Base-by-base conservation (phyloP, 2,113 vertebrate species). In the Labeo rohita region DNA sequence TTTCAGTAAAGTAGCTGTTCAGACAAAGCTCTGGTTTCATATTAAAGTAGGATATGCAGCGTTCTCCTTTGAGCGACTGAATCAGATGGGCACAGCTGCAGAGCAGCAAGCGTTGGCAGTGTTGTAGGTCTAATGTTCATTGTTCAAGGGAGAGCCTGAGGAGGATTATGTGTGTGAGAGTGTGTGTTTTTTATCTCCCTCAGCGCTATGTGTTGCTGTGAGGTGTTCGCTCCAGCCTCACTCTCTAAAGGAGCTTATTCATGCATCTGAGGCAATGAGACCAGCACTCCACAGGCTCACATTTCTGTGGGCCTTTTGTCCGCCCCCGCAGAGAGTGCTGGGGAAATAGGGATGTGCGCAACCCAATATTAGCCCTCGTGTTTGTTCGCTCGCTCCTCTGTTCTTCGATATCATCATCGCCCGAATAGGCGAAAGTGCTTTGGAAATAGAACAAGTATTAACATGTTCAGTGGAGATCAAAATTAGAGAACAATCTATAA, bases 241-340 rank as follows among this genome's bases (percentile, higher is more conserved):
- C 83, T 86, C 50, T 84, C 85, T 92, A 93, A 95, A 94, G 92
- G 89, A 89, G 84, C 90, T 91, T 86, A 93, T 94, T 95, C 92
- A 95, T 93, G 86, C 87, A 84, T 91, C 81, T 80, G 79, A 66
- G 92, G 86, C 80, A 90, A 89, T 91, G 91, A 70, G 80, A 90
- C 90, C 87, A 92, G 88, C 81, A 73, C 54, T 90, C 90, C 89
- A 72, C 59, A 6, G 90, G 89, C 89, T 95, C 93, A 89, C 90
- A 90, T 95, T 95, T 94, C 94, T 92, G 91, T 91, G 90, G 80
- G 84, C 72, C 92, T 93, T 95, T 95, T 95, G 93, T 94, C 88
- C 89, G 81, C 83, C 85, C 80, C 90, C 88, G 92, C 90, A 74
- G 83, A 92, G 90, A 84, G 90, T 91, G 92, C 87, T 92, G 89